A percentile compares a stretch with the other conserved stretches of the same genome.
These are phyloP conservation scores for Lepus oiostolus DNA, from an alignment of 2,797 vertebrate species.

Conservation along the genomic window DNA sequence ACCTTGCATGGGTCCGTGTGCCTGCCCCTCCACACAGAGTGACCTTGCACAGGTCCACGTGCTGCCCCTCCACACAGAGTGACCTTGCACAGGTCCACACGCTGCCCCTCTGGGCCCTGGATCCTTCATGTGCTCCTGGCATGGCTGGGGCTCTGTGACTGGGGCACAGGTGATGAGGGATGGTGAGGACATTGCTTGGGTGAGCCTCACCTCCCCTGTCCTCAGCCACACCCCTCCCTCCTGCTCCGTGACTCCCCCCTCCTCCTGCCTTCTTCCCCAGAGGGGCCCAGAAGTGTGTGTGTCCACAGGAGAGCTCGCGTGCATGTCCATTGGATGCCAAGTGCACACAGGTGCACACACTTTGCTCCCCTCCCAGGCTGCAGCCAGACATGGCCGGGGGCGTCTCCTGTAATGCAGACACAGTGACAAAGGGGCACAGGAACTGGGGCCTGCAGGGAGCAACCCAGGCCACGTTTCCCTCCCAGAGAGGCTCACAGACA, in stretches of 20 bases:
- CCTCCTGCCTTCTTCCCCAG: neutral
- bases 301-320: no score
- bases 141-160: neutral
- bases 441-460: no score
- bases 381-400: neutral
- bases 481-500: neutral
- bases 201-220: neutral
- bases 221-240: neutral
- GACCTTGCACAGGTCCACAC: no score
- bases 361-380: neutral
- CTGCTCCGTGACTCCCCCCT: neutral
- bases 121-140: neutral
- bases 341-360: fast-evolving
- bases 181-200: neutral
- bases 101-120: no score
- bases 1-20: neutral
- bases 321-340: no score
- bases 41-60: neutral
- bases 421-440: no score
- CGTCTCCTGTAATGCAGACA: no score
- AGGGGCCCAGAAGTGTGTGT: neutral
- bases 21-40: neutral
- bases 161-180: neutral
- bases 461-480: neutral
- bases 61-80: no score